A percentile compares a stretch with the other conserved stretches of the same genome.
Evolutionary conservation across 2,888 invertebrate genomes (phyloP).

Genomic region (Stenodera caucasica): DNA sequence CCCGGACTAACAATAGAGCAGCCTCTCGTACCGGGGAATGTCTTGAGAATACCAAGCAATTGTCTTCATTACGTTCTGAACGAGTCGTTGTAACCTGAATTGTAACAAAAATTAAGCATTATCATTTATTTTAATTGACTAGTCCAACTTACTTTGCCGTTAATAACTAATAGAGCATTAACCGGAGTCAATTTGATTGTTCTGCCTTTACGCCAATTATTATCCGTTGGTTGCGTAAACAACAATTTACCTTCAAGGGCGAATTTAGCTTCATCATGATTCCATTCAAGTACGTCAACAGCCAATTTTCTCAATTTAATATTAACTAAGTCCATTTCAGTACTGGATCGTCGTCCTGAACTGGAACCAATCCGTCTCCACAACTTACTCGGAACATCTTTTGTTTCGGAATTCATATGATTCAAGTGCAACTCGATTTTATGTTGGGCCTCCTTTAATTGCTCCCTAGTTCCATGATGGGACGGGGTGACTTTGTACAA

Average conservation of each 20-base stretch:
- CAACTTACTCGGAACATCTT: slow-evolving; percentile 85
- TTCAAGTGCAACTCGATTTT: slow-evolving; percentile 92
- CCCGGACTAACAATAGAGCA: slow-evolving; percentile 82
- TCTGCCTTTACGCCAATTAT: slow-evolving; percentile 86
- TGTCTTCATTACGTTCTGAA: slow-evolving; percentile 40
- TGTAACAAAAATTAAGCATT: slow-evolving; percentile 6
- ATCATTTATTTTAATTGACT: background rate
- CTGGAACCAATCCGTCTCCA: slow-evolving; percentile 85
- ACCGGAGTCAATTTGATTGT: slow-evolving; percentile 86
- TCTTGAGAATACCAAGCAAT: slow-evolving; percentile 64
- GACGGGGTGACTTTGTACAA: slow-evolving; percentile 87
- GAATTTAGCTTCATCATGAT: slow-evolving; percentile 89
- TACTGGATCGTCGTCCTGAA: slow-evolving; percentile 70
- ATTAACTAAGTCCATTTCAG: slow-evolving; percentile 86
- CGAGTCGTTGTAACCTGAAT: slow-evolving; percentile 28
- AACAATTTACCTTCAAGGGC: slow-evolving; percentile 86
- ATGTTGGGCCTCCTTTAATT: slow-evolving; percentile 83
- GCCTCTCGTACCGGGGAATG: slow-evolving; percentile 82
- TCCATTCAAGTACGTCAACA: slow-evolving; percentile 92
- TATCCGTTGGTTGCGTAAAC: slow-evolving; percentile 87
- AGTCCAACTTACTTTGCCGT: slow-evolving; percentile 76
- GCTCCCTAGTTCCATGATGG: slow-evolving; percentile 79
- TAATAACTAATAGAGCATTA: slow-evolving; percentile 87
- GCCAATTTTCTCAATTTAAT: slow-evolving; percentile 91
- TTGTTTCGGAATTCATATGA: slow-evolving; percentile 92